These are phyloP conservation scores for Spilarctia lutea DNA, from an alignment of 2,888 invertebrate genomes.

Conservation along the genomic window DNA sequence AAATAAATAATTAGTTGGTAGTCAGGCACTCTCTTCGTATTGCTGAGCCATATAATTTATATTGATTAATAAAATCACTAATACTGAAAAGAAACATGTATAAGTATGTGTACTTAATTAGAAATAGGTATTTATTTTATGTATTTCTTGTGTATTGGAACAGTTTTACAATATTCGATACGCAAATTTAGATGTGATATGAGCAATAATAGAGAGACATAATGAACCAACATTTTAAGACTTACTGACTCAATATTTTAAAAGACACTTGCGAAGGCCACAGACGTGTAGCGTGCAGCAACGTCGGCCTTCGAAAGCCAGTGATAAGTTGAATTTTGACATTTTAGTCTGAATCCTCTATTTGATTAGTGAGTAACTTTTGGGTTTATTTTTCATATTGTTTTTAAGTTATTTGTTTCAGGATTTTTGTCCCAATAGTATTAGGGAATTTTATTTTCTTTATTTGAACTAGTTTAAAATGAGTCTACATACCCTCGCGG, in stretches of 20 bases:
- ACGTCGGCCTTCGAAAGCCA: conserved; percentile 62
- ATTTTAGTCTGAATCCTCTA: conserved; percentile 84
- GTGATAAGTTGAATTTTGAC: conserved; percentile 75
- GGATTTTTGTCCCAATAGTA: conserved; percentile 87
- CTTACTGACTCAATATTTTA: conserved; percentile 69
- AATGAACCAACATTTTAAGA: conserved; percentile 72
- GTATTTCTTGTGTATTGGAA: conserved; percentile 78
- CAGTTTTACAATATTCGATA: conserved; percentile 75
- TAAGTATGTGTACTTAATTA: conserved; percentile 82
- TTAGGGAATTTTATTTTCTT: conserved; percentile 87
- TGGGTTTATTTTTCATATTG: conserved; percentile 86
- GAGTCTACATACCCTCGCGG: conserved; percentile 80
- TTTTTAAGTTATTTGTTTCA: conserved; percentile 87
- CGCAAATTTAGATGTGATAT: conserved; percentile 83
- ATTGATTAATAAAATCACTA: conserved; percentile 54
- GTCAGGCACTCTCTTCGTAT: conserved; percentile 61
- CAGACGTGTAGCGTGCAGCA: conserved; percentile 42
- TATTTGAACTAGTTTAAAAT: conserved; percentile 81
- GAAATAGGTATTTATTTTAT: conserved; percentile 81
- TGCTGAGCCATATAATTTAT: conserved; percentile 78
- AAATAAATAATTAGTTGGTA: conserved; percentile 50
- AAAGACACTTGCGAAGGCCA: conserved; percentile 64
- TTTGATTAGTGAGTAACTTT: conserved; percentile 86
- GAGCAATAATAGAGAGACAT: conserved; percentile 83
- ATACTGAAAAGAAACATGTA: conserved; percentile 60